Evolutionary conservation across 2,113 vertebrate species (phyloP).

Genomic region (Pterocles gutturalis): DNA sequence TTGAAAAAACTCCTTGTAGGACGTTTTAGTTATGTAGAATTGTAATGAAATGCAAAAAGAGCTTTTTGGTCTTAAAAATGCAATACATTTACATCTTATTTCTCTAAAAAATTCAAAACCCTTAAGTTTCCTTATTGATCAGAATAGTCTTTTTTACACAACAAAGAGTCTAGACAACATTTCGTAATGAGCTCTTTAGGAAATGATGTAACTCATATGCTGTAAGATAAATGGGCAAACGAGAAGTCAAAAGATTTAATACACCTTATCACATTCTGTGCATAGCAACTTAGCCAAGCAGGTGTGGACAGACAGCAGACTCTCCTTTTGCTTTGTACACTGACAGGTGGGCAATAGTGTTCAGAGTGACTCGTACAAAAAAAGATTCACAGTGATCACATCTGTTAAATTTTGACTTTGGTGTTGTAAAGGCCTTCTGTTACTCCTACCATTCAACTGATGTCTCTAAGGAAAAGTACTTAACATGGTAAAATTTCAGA

Average conservation of each 20-base stretch:
- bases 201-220: background rate
- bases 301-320: background rate
- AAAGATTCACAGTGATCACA: background rate
- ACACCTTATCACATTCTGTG: background rate
- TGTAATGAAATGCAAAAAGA: background rate
- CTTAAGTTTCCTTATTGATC: background rate
- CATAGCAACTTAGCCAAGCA: background rate
- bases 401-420: background rate
- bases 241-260: background rate
- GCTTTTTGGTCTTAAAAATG: background rate
- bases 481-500: background rate
- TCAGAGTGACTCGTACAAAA: background rate
- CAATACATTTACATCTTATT: background rate
- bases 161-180: background rate
- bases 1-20: background rate
- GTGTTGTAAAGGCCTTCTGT: background rate
- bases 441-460: background rate
- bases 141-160: background rate
- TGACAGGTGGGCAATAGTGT: background rate
- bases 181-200: background rate
- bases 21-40: slow-evolving; percentile 11
- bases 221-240: background rate
- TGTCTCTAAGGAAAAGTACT: background rate
- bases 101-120: background rate
- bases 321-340: background rate